These are phyloP conservation scores for Amphipyra tragopoginis DNA, from an alignment of 2,888 invertebrate species.

Conservation along the genomic window DNA sequence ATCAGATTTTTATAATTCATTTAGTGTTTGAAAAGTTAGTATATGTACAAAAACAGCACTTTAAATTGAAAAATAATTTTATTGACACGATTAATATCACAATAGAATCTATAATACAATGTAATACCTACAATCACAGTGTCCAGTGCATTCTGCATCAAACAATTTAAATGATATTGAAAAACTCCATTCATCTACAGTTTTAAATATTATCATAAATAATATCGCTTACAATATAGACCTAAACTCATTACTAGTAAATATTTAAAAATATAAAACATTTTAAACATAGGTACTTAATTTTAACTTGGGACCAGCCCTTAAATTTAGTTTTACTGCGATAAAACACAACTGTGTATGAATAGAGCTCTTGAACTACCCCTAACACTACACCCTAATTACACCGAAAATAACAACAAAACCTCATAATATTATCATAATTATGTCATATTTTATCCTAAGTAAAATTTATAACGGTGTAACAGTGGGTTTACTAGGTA, in stretches of 20 bases:
- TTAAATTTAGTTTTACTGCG: constrained; percentile 27
- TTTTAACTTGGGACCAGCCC: constrained; percentile 53
- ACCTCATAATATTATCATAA: constrained; percentile 32
- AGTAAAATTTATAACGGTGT: constrained; percentile 48
- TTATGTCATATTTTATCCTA: constrained; percentile 30
- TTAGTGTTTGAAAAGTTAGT: too few relatives aligned
- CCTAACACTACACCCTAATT: constrained; percentile 40
- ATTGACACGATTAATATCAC: constrained; percentile 69
- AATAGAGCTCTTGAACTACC: constrained; percentile 32
- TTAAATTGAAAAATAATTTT: constrained; percentile 61
- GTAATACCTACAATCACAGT: constrained; percentile 74
- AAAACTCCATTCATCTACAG: constrained; percentile 50
- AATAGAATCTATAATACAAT: constrained; percentile 61
- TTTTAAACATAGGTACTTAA: constrained; percentile 37
- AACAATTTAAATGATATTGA: constrained; percentile 46
- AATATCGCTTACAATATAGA: constrained; percentile 29
- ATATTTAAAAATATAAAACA: constrained; percentile 24
- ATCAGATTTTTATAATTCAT: too few relatives aligned
- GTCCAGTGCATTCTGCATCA: constrained; percentile 67
- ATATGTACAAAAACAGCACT: constrained; percentile 20
- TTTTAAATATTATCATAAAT: constrained; percentile 10
- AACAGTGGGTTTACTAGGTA: constrained; percentile 37
- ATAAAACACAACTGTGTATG: constrained; percentile 43
- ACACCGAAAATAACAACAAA: constrained; percentile 50
- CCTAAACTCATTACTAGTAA: constrained; percentile 19